Conservation (phyloP, 2,888 invertebrate species). For the Cosmorhoe ocellata region DNA sequence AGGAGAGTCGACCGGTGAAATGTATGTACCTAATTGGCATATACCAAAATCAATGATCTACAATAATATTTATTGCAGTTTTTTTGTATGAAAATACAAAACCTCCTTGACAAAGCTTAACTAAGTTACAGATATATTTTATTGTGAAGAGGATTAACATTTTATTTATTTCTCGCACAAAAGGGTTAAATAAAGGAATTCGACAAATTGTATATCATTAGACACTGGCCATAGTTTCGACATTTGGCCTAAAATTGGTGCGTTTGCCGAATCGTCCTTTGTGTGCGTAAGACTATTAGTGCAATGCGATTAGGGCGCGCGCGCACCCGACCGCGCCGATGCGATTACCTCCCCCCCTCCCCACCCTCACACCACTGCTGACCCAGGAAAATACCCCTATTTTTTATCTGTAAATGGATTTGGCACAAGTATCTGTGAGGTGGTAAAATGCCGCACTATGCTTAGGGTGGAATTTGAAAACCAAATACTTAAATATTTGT, state of each 20-base stretch:
- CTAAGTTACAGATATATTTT: no score
- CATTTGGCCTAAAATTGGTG: constrained; percentile 77
- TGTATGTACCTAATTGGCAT: no score
- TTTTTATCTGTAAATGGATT: constrained; percentile 64
- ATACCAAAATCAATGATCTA: no score
- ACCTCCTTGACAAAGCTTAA: no score
- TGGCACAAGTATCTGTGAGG: constrained; percentile 35
- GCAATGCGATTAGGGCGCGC: constrained; percentile 74
- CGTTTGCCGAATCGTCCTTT: constrained; percentile 72
- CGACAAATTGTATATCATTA: constrained; percentile 12
- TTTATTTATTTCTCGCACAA: background rate
- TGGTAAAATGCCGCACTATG: constrained; percentile 38
- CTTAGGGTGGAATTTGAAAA: background rate
- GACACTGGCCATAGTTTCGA: constrained; percentile 40
- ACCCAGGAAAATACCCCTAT: constrained; percentile 40
- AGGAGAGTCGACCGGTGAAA: no score
- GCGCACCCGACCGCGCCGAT: constrained; percentile 67
- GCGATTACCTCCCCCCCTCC: constrained; percentile 57
- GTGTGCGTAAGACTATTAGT: constrained; percentile 76
- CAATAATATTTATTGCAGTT: no score
- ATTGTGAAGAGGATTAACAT: no score
- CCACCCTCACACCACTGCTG: constrained; percentile 31
- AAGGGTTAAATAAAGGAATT: constrained; percentile 6
- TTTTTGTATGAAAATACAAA: no score
- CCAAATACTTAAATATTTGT: no score